Evolutionary conservation across 2,113 vertebrate genomes (phyloP).

Genomic region (Protobothrops flavoviridis): DNA sequence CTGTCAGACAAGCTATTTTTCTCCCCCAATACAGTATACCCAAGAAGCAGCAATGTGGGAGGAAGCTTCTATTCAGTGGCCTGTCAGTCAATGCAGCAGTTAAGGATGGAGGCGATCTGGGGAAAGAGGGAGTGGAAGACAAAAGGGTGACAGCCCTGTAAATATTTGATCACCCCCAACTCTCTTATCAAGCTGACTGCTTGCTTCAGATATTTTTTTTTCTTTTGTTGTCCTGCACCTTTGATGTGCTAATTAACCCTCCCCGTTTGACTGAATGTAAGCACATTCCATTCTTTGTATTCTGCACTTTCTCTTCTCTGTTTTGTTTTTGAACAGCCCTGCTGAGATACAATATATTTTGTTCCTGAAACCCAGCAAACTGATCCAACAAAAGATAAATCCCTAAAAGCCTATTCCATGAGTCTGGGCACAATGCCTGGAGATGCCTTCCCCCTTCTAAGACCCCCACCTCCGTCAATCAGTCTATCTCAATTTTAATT

Average conservation of each 20-base stretch:
- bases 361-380: conserved; percentile 9
- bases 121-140: no score
- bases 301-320: not conserved
- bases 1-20: not conserved
- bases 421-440: not conserved
- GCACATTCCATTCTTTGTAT: conserved; percentile 33
- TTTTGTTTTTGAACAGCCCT: conserved; percentile 20
- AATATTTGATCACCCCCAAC: conserved; percentile 15
- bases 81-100: not conserved
- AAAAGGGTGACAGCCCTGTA: not conserved
- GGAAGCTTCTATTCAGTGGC: not conserved
- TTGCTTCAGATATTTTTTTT: conserved; percentile 13
- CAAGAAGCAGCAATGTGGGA: no score
- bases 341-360: conserved; percentile 17
- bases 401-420: not conserved
- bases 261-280: conserved; percentile 11
- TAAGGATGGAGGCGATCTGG: not conserved
- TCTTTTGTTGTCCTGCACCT: conserved; percentile 24
- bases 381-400: conserved; percentile 9
- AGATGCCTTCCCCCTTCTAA: conserved; percentile 7
- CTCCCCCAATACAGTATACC: not conserved
- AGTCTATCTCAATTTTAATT: conserved; percentile 45
- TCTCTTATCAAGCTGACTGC: conserved; percentile 13
- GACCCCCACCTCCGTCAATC: conserved; percentile 30
- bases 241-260: conserved; percentile 40